phyloP scores from a whole-genome alignment of 92 coral and sea anemone species.

The Epizoanthus illoricatus region DNA sequence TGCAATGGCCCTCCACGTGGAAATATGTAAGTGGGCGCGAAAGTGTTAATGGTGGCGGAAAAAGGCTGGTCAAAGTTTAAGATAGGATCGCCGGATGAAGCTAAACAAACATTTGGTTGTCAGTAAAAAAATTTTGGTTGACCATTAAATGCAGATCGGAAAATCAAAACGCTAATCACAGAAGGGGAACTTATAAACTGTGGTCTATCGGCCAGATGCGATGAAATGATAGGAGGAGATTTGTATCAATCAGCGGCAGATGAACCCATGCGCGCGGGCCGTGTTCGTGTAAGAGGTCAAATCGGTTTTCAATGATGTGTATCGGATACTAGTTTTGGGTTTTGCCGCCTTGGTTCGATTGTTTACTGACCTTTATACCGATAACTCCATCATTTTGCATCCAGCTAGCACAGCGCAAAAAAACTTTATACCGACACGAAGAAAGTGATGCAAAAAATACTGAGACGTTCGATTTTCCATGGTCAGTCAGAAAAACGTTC shows the following conservation, averaged over 20 bases:
- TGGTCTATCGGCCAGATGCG: constrained; percentile 28
- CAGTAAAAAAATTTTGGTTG: constrained; percentile 12
- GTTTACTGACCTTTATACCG: too few species aligned
- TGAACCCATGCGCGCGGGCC: neutral
- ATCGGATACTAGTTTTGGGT: too few species aligned
- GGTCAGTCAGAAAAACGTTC: too few species aligned
- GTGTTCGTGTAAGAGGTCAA: neutral
- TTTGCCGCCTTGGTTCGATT: too few species aligned
- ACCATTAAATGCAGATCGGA: constrained; percentile 6
- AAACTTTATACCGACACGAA: too few species aligned
- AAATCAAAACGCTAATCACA: constrained; percentile 1
- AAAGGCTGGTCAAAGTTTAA: constrained; percentile 5
- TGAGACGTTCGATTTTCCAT: too few species aligned
- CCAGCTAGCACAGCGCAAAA: too few species aligned
- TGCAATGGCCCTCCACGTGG: neutral
- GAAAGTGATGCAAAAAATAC: too few species aligned
- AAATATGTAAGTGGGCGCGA: constrained; percentile 33
- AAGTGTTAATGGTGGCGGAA: constrained; percentile 40
- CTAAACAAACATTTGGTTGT: constrained; percentile 14
- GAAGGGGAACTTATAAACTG: constrained; percentile 13
- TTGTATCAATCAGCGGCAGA: constrained; percentile 9
- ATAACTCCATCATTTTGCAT: too few species aligned
- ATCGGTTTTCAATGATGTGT: neutral
- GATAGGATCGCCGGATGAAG: constrained; percentile 13
- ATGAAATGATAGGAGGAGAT: constrained; percentile 21